A percentile compares a stretch with the other conserved stretches of the same genome.
Conservation (phyloP, 2,888 invertebrate species). For the Cylloceria caligata region DNA sequence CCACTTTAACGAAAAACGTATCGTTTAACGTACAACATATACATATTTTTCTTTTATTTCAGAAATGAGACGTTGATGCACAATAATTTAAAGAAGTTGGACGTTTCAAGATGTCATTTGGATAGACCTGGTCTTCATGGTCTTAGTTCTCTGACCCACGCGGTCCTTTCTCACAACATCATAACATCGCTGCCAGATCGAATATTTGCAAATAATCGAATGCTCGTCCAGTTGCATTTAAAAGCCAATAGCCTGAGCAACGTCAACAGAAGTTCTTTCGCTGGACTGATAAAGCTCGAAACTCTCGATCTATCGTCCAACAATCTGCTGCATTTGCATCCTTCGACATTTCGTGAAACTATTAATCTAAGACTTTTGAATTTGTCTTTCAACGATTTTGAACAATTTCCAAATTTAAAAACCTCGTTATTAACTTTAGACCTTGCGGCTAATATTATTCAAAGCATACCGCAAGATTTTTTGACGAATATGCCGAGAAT, state of each 20-base stretch:
- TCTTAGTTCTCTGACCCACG: slow-evolving; percentile 87
- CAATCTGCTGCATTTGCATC: slow-evolving; percentile 87
- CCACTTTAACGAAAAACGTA: slow-evolving; percentile 23
- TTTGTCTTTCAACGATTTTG: slow-evolving; percentile 85
- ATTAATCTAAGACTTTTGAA: slow-evolving; percentile 87
- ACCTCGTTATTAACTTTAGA: slow-evolving; percentile 73
- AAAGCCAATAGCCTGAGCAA: slow-evolving; percentile 89
- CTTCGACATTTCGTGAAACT: slow-evolving; percentile 87
- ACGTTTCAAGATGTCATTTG: slow-evolving; percentile 79
- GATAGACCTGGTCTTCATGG: slow-evolving; percentile 86
- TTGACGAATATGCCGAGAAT: slow-evolving; percentile 86
- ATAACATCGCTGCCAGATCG: slow-evolving; percentile 86
- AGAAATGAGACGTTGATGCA: slow-evolving; percentile 78
- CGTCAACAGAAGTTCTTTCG: slow-evolving; percentile 88
- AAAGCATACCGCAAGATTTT: slow-evolving; percentile 68
- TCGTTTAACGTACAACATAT: background rate
- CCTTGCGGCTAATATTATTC: slow-evolving; percentile 76
- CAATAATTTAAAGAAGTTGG: slow-evolving; percentile 76
- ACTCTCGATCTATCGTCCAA: slow-evolving; percentile 90
- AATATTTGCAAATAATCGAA: slow-evolving; percentile 88
- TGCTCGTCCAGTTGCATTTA: slow-evolving; percentile 88
- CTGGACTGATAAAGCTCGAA: slow-evolving; percentile 86
- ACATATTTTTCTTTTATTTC: too few species aligned
- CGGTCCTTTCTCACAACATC: slow-evolving; percentile 88
- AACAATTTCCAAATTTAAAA: slow-evolving; percentile 73